phyloP scores from a whole-genome alignment of 1,140 invertebrate genomes.

The Oryzaephilus surinamensis region DNA sequence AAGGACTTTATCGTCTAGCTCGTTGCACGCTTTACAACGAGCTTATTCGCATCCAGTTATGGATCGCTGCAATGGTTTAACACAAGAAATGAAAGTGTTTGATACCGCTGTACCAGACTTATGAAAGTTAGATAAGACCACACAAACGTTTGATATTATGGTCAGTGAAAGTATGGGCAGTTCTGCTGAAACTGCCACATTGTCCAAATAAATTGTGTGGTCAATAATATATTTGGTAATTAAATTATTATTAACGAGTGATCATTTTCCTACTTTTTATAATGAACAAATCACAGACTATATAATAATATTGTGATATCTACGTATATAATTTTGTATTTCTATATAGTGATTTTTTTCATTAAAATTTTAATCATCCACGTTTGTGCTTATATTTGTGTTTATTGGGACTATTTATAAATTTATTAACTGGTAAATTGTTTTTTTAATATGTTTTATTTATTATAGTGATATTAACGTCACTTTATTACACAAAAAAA shows the following conservation, averaged over 20 bases:
- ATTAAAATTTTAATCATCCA: too few relatives aligned
- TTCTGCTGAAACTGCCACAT: conserved; percentile 28
- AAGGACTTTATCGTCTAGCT: conserved; percentile 55
- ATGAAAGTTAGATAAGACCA: conserved; percentile 36
- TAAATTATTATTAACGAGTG: not conserved
- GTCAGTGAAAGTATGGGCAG: conserved; percentile 28
- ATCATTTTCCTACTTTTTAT: too few relatives aligned
- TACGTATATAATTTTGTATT: too few relatives aligned
- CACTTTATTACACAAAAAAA: too few relatives aligned
- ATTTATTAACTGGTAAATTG: too few relatives aligned
- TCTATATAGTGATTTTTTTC: too few relatives aligned
- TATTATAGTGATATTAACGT: too few relatives aligned
- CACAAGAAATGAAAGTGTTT: conserved; percentile 27
- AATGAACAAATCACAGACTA: too few relatives aligned
- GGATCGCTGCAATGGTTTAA: conserved; percentile 27
- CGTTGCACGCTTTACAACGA: conserved; percentile 50
- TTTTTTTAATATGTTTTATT: too few relatives aligned
- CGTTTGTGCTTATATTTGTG: too few relatives aligned
- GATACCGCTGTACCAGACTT: conserved; percentile 30
- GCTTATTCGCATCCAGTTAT: conserved; percentile 24
- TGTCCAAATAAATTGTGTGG: conserved; percentile 21
- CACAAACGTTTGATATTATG: conserved; percentile 30
- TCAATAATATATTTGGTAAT: conserved; percentile 1
- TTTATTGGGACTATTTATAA: too few relatives aligned
- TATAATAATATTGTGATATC: too few relatives aligned